phyloP scores from a whole-genome alignment of 2,797 vertebrate species.

The Coreius guichenoti region DNA sequence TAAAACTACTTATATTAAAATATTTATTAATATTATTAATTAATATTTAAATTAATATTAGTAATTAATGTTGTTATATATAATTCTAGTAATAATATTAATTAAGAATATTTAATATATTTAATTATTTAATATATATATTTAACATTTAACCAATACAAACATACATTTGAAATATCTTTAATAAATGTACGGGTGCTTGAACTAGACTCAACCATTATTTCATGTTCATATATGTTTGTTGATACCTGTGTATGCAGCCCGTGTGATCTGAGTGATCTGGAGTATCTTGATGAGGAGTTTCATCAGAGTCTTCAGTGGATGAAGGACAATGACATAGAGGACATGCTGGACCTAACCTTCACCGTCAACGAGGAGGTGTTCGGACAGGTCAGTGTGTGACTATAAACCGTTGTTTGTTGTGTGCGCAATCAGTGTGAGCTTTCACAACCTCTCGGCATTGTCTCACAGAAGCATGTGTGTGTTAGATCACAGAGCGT shows the following conservation, averaged over 20 bases:
- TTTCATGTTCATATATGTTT: neutral
- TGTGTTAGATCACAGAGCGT: constrained; percentile 90
- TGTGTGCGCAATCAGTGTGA: neutral
- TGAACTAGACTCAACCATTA: neutral
- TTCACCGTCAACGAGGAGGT: constrained; percentile 99
- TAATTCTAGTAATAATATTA: neutral
- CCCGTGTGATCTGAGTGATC: constrained; percentile 94
- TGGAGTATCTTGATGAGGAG: constrained; percentile 97
- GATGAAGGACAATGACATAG: constrained; percentile 99
- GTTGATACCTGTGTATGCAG: constrained; percentile 68
- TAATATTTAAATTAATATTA: too few relatives aligned
- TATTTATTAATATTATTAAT: neutral
- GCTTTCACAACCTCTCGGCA: neutral
- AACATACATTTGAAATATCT: neutral
- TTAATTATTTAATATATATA: too few relatives aligned
- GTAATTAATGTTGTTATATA: neutral
- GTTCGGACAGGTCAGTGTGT: constrained; percentile 87
- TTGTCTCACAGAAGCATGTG: constrained; percentile 4
- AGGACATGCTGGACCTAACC: constrained; percentile 96
- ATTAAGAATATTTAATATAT: too few relatives aligned
- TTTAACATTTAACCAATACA: neutral
- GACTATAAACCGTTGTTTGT: neutral
- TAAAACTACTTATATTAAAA: neutral
- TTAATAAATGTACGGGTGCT: neutral
- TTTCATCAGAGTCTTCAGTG: constrained; percentile 98